Conservation (phyloP, 2,888 invertebrate genomes). For the Spialia ferax region DNA sequence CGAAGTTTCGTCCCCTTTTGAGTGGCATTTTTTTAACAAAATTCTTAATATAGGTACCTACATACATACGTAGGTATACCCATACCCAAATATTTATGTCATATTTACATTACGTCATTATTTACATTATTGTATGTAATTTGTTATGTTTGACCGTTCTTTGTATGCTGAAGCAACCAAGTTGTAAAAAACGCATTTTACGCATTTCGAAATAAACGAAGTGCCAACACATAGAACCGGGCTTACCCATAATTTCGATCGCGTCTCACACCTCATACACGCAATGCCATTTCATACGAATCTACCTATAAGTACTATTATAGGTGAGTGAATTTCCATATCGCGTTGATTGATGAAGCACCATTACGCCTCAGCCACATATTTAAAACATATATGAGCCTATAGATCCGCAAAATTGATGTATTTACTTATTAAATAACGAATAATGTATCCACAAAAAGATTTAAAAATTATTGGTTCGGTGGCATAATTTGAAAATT, state of each 20-base stretch:
- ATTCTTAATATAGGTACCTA: too few species aligned
- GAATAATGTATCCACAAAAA: neutral
- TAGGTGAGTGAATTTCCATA: slow-evolving; percentile 61
- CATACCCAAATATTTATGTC: too few species aligned
- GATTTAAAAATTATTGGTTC: too few species aligned
- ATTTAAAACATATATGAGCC: neutral
- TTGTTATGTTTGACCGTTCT: too few species aligned
- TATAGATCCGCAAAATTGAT: slow-evolving; percentile 4
- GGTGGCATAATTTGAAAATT: too few species aligned
- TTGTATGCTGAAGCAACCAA: neutral
- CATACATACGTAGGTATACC: too few species aligned
- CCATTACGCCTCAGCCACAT: slow-evolving; percentile 40
- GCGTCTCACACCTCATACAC: slow-evolving; percentile 28
- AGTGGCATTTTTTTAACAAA: too few species aligned
- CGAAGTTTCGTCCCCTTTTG: too few species aligned
- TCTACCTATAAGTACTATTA: too few species aligned
- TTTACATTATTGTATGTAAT: too few species aligned
- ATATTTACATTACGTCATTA: too few species aligned
- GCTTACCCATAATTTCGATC: slow-evolving; percentile 38
- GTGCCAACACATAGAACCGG: slow-evolving; percentile 20
- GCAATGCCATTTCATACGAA: slow-evolving; percentile 21
- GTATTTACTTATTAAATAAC: neutral
- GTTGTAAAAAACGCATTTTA: neutral
- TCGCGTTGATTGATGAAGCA: slow-evolving; percentile 57
- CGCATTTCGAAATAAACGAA: neutral